Evolutionary conservation across 2,888 invertebrate species (phyloP).

Genomic region (Machimus atricapillus): DNA sequence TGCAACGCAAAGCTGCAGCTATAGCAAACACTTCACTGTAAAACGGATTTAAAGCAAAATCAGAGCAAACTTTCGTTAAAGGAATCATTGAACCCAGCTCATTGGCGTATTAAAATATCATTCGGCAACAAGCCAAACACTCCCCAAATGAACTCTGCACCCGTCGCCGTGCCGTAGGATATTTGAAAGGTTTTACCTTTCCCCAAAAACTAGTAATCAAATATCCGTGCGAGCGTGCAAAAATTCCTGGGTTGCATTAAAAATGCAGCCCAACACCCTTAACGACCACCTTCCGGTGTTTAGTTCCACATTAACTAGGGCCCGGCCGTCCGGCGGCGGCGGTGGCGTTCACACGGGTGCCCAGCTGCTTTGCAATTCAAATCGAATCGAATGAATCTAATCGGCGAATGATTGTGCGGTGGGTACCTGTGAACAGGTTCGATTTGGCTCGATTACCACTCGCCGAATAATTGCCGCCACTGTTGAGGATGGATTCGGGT

Average conservation of each 20-base stretch:
- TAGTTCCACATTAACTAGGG: not conserved
- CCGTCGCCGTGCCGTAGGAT: not conserved
- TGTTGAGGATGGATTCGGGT: not conserved
- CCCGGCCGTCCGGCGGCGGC: not conserved
- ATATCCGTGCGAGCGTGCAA: not conserved
- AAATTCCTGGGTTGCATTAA: not conserved
- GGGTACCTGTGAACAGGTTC: conserved; percentile 1
- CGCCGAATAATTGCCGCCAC: conserved; percentile 5
- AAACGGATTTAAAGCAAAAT: not conserved
- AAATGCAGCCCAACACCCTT: conserved; percentile 12
- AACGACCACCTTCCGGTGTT: conserved; percentile 2
- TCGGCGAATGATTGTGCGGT: not conserved
- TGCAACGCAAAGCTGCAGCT: not conserved
- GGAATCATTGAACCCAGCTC: not conserved
- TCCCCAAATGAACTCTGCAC: not conserved
- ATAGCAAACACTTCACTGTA: not conserved
- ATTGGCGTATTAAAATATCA: not conserved
- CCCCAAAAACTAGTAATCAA: not conserved
- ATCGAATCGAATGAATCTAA: not conserved
- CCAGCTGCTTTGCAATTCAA: not conserved
- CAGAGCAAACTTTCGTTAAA: not conserved
- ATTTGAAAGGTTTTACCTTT: not conserved
- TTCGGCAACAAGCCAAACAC: not conserved
- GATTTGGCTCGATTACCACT: conserved; percentile 6
- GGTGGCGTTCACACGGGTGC: not conserved